These are phyloP conservation scores for Aphidius gifuensis DNA, from an alignment of 1,140 invertebrate genomes.

Conservation along the genomic window DNA sequence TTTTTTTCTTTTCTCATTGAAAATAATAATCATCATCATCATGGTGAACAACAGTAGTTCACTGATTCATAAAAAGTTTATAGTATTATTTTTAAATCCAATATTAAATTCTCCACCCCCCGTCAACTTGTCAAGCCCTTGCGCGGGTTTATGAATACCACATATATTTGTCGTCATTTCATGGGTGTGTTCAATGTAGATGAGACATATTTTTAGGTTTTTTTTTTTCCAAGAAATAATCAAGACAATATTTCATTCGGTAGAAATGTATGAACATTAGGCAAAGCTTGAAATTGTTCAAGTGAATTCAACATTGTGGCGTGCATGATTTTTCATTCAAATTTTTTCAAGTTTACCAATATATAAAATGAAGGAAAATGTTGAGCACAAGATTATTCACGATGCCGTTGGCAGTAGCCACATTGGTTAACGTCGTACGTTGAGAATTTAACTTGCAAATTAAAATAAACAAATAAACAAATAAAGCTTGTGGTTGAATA, in stretches of 20 bases:
- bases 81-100: neutral
- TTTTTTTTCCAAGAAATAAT: no score
- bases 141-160: no score
- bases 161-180: no score
- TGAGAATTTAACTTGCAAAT: constrained; percentile 22
- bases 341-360: no score
- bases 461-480: no score
- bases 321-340: no score
- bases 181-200: neutral
- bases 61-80: neutral
- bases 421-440: constrained; percentile 12
- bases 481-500: neutral
- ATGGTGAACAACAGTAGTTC: neutral
- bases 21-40: constrained; percentile 3
- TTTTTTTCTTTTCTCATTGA: neutral
- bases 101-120: neutral
- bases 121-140: no score
- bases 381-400: neutral
- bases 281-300: no score
- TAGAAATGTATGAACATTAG: no score
- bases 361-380: no score
- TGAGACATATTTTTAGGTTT: neutral
- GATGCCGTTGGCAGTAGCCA: constrained; percentile 4
- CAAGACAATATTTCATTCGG: no score
- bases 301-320: no score